Evolutionary conservation across 2,888 invertebrate genomes (phyloP).

Genomic region (Exephanes ischioxanthus): DNA sequence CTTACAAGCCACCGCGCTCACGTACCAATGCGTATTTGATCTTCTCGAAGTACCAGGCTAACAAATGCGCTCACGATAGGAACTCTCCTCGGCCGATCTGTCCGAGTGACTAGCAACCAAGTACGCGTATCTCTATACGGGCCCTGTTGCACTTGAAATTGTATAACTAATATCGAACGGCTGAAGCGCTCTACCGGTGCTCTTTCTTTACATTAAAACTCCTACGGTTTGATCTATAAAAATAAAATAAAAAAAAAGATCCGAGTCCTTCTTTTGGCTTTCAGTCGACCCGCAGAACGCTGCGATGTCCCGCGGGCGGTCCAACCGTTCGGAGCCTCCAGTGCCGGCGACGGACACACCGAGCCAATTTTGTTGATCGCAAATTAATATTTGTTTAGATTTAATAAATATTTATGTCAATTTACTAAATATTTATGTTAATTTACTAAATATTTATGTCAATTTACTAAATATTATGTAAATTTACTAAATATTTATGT

Average conservation of each 20-base stretch:
- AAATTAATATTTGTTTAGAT: no score
- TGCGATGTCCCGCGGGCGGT: not conserved
- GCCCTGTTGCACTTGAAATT: not conserved
- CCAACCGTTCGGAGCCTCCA: slow-evolving; percentile 9
- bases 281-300: slow-evolving; percentile 33
- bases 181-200: not conserved
- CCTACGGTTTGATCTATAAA: not conserved
- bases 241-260: not conserved
- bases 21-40: slow-evolving; percentile 58
- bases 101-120: not conserved
- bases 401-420: no score
- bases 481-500: no score
- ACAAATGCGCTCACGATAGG: slow-evolving; percentile 43
- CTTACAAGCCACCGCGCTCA: slow-evolving; percentile 51
- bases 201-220: slow-evolving; percentile 1
- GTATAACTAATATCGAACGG: not conserved
- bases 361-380: not conserved
- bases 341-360: not conserved
- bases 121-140: not conserved
- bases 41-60: slow-evolving; percentile 45
- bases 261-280: not conserved
- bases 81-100: slow-evolving; percentile 42
- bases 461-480: no score
- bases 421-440: no score
- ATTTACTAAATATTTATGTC: no score